Evolutionary conservation across 2,888 invertebrate species (phyloP).

Genomic region (Apocheima hispidaria): DNA sequence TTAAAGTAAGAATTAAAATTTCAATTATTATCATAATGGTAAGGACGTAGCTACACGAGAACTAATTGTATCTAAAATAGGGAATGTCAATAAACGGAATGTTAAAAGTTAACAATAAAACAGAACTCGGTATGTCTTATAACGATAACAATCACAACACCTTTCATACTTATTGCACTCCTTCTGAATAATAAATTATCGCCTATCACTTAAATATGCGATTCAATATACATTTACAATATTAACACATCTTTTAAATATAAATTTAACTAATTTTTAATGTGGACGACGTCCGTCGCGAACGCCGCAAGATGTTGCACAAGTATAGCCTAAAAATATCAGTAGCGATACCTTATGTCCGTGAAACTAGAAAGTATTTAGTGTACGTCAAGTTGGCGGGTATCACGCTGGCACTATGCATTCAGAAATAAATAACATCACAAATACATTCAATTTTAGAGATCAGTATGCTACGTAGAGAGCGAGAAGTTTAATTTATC

Average conservation of each 20-base stretch:
- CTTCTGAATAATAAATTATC: conserved; percentile 82
- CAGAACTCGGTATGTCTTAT: conserved; percentile 65
- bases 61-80: conserved; percentile 46
- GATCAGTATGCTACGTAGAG: conserved; percentile 44
- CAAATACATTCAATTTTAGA: conserved; percentile 40
- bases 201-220: conserved; percentile 76
- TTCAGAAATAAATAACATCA: conserved; percentile 35
- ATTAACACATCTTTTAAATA: conserved; percentile 83
- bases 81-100: conserved; percentile 64
- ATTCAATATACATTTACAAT: conserved; percentile 84
- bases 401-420: conserved; percentile 10
- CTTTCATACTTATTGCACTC: conserved; percentile 85
- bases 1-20: conserved; percentile 38
- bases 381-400: conserved; percentile 56
- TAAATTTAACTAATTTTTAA: conserved; percentile 81
- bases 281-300: conserved; percentile 70
- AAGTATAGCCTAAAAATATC: conserved; percentile 61
- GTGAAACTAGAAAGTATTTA: conserved; percentile 66
- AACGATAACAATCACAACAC: conserved; percentile 83
- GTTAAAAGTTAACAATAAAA: conserved; percentile 74
- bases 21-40: conserved; percentile 44
- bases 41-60: conserved; percentile 44
- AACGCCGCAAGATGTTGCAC: conserved; percentile 57
- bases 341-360: conserved; percentile 45
- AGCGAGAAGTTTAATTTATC: conserved; percentile 43